Base-by-base conservation (phyloP, 2,113 vertebrate species). In the Cyprinodon tularosa region DNA sequence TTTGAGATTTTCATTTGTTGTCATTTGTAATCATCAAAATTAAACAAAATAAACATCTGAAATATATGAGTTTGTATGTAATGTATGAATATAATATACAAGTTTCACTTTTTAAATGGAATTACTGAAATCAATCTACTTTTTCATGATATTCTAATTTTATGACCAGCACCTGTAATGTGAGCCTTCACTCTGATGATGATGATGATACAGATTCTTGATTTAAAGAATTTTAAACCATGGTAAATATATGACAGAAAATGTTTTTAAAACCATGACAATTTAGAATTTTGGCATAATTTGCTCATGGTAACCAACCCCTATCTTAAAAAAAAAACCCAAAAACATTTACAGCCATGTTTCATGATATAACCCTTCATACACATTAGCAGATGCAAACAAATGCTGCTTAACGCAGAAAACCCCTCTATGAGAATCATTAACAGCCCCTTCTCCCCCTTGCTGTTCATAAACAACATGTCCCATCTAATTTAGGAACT, bases 401-500 rank as follows among this genome's bases (percentile, higher is more conserved):
- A 81, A 60, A 68, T 45, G 39, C 14, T 67, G 22, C 62, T 60
- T 65, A 44, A 17, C 36, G 1, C 29, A 29, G 65, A 12, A 53
- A 29, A 62, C 59, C 39, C 17, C 47, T n/a, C 60, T 36, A 68
- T 3, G 2, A 68, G 42, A 29, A 53, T 66, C 14, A 40, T 40
- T 72, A 71, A 74, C 66, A 10, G 9, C 36, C 81, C 38, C 64
- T 66, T 37, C 39, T 63, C 11, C 20, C 48, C 65, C 20, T 29
- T 3, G 20, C 60, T 20, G 63, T 71, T 66, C 61, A 71, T 75
- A 76, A 80, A 82, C 66, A 64, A 66, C 20, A 68, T 7, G 4
- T 64, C 63, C 57, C 44, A 5, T 75, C 68, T 4, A 44, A 14
- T 44, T 50, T 50, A 40, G 69, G 15, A 40, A 14, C 40, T 74